Conservation (phyloP, 2,113 vertebrate species). For the Girardinichthys multiradiatus region DNA sequence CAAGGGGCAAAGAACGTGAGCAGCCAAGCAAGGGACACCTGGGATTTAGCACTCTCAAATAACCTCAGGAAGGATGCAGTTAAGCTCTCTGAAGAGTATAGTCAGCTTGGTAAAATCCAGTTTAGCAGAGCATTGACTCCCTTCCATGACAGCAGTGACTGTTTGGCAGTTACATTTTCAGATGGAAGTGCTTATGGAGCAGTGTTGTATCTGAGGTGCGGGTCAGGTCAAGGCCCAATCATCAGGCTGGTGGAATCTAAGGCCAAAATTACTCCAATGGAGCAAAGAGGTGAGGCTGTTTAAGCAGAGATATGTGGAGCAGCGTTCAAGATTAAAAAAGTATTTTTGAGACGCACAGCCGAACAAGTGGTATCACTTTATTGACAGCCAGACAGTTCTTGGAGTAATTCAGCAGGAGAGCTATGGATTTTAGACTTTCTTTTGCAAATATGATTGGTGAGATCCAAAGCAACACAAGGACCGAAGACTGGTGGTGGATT, state of each 20-base stretch:
- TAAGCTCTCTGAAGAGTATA: not conserved
- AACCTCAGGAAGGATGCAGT: too few relatives aligned
- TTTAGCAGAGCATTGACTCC: slow-evolving; percentile 2
- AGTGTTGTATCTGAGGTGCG: not conserved
- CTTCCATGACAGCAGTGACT: rapidly evolving
- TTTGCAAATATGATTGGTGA: slow-evolving; percentile 37
- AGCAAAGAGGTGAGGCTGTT: slow-evolving; percentile 15
- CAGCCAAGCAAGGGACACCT: too few relatives aligned
- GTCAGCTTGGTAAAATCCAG: not conserved
- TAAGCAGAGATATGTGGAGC: too few relatives aligned
- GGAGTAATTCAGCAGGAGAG: slow-evolving; percentile 26
- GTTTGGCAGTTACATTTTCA: not conserved
- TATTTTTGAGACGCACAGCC: too few relatives aligned
- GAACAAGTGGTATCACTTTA: too few relatives aligned
- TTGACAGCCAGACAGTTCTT: slow-evolving; percentile 13
- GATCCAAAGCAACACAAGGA: slow-evolving; percentile 15
- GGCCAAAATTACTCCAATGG: not conserved
- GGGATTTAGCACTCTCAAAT: too few relatives aligned
- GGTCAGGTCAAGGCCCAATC: rapidly evolving
- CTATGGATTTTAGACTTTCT: slow-evolving; percentile 36
- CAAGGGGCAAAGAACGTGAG: too few relatives aligned
- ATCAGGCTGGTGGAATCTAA: slow-evolving; percentile 21
- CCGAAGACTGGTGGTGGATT: slow-evolving; percentile 16
- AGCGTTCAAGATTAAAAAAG: too few relatives aligned
- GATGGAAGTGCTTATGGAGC: slow-evolving; percentile 26